A percentile compares a stretch with the other conserved stretches of the same genome.
These are phyloP conservation scores for Eospalax fontanierii DNA, from an alignment of 2,797 vertebrate genomes.

Conservation along the genomic window DNA sequence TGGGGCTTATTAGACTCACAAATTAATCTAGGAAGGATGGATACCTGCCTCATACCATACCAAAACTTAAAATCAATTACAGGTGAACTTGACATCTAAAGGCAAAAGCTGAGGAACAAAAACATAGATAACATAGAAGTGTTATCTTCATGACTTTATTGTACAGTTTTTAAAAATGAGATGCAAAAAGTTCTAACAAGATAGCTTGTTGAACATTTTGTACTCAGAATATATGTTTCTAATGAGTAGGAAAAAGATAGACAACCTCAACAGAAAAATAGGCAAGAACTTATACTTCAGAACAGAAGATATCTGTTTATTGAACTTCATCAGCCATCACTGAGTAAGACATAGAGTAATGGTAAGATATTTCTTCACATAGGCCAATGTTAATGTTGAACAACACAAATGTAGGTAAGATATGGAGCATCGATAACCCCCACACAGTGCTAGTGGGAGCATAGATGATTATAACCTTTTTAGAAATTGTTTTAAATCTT, in stretches of 20 bases:
- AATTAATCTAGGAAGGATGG: constrained; percentile 56
- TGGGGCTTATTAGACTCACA: neutral
- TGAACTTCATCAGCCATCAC: neutral
- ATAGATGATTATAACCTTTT: neutral
- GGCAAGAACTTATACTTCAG: neutral
- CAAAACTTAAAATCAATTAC: constrained; percentile 1
- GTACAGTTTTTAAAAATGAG: neutral
- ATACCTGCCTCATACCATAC: neutral
- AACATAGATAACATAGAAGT: neutral
- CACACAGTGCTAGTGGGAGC: neutral
- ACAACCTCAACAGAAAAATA: neutral
- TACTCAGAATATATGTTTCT: neutral
- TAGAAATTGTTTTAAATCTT: neutral
- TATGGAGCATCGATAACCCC: too few species aligned
- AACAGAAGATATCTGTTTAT: neutral
- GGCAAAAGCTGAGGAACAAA: constrained; percentile 25
- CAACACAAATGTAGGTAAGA: neutral
- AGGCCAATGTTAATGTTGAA: neutral
- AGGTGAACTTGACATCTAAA: neutral
- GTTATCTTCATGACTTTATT: neutral
- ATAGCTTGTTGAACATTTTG: neutral
- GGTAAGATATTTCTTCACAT: neutral
- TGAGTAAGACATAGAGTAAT: neutral
- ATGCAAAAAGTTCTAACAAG: neutral
- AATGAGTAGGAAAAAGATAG: neutral